phyloP scores from a whole-genome alignment of 2,888 invertebrate genomes.

The Gerris lacustris region DNA sequence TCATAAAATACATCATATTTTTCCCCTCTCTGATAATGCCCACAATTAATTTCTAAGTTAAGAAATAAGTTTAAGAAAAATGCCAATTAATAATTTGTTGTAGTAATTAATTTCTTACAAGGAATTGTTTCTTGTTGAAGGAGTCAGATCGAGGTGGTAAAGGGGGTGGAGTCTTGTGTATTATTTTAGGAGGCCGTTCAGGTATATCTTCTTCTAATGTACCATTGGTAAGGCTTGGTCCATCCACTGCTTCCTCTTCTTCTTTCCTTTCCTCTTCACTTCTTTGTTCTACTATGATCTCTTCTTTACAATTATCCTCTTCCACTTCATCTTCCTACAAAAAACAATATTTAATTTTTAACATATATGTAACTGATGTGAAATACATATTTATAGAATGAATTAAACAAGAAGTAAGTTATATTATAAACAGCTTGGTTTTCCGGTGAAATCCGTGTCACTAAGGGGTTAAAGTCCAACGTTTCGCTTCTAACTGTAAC shows the following conservation, averaged over 20 bases:
- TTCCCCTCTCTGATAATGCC: too few relatives aligned
- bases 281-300: constrained; percentile 8
- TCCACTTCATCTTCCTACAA: background rate
- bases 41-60: too few relatives aligned
- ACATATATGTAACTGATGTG: too few relatives aligned
- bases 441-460: too few relatives aligned
- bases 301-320: background rate
- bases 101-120: background rate
- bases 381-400: too few relatives aligned
- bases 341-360: background rate
- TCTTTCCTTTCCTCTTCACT: constrained; percentile 7
- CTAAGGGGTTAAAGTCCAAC: too few relatives aligned
- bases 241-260: constrained; percentile 20
- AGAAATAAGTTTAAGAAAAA: too few relatives aligned
- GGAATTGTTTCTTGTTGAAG: constrained; percentile 16
- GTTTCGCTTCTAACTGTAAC: too few relatives aligned
- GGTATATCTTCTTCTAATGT: constrained; percentile 19
- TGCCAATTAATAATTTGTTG: too few relatives aligned
- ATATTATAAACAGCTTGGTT: too few relatives aligned
- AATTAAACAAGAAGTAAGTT: too few relatives aligned
- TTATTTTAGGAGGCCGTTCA: constrained; percentile 30
- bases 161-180: constrained; percentile 39
- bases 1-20: too few relatives aligned
- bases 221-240: constrained; percentile 19
- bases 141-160: constrained; percentile 43